These are phyloP conservation scores for Lepisosteus osseus DNA, from an alignment of 2,113 vertebrate genomes.

Conservation along the genomic window DNA sequence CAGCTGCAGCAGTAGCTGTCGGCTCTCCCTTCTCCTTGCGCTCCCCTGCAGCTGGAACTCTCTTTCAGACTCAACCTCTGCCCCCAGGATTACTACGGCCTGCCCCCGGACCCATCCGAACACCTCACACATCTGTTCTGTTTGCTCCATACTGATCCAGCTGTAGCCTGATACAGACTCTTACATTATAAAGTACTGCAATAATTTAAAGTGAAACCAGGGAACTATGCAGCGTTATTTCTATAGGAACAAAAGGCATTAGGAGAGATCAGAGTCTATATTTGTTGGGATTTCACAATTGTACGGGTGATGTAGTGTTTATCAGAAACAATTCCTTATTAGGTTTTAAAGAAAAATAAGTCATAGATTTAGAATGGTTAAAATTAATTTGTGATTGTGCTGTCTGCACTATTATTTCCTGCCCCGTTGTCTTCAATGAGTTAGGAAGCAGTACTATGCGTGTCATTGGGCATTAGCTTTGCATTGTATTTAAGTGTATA, in stretches of 20 bases:
- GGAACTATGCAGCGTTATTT: constrained; percentile 91
- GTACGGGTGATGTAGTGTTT: constrained; percentile 29
- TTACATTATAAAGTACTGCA: constrained; percentile 74
- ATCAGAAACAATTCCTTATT: constrained; percentile 41
- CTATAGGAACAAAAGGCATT: constrained; percentile 37
- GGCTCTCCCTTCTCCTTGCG: constrained; percentile 81
- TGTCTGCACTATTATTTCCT: constrained; percentile 57
- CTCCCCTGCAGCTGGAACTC: constrained; percentile 69
- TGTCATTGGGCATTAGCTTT: constrained; percentile 76
- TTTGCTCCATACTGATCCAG: constrained; percentile 90
- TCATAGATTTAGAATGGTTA: constrained; percentile 17
- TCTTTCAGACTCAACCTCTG: constrained; percentile 88
- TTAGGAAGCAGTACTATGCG: constrained; percentile 66
- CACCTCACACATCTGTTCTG: constrained; percentile 86
- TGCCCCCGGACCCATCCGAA: constrained; percentile 91
- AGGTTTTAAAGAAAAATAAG: not conserved
- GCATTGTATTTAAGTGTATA: constrained; percentile 39
- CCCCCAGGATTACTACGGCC: constrained; percentile 84
- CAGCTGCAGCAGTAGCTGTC: constrained; percentile 78
- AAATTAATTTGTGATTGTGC: constrained; percentile 60
- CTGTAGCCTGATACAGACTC: constrained; percentile 25
- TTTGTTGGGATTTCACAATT: constrained; percentile 31
- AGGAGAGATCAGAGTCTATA: constrained; percentile 39
- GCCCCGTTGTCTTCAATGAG: constrained; percentile 69
- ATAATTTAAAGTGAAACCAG: constrained; percentile 84